Percentiles rank a stretch among this genome's conserved stretches.
Conservation (phyloP, 2,888 invertebrate genomes). For the Dermolepida albohirtum region DNA sequence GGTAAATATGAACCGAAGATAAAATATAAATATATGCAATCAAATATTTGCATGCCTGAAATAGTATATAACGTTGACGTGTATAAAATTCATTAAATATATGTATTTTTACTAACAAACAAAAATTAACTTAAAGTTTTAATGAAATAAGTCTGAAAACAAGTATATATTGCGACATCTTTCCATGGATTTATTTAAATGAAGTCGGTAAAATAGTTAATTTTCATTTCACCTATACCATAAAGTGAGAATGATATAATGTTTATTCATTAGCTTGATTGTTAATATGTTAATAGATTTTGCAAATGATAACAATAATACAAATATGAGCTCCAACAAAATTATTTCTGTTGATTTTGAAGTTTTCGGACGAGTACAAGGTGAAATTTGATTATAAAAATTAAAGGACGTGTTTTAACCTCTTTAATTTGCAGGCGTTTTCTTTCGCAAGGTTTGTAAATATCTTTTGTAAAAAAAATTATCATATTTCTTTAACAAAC, state of each 20-base stretch:
- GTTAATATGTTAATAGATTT: constrained; percentile 23
- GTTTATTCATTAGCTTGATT: constrained; percentile 44
- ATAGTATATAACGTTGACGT: too few relatives aligned
- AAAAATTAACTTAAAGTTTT: too few relatives aligned
- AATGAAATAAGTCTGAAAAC: too few relatives aligned
- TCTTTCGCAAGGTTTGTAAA: constrained; percentile 71
- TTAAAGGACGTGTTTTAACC: constrained; percentile 11
- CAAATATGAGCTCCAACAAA: constrained; percentile 36
- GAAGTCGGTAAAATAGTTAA: too few relatives aligned
- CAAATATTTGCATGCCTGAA: too few relatives aligned
- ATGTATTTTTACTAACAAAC: too few relatives aligned
- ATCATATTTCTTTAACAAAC: neutral
- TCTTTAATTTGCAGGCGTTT: constrained; percentile 65
- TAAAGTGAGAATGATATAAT: constrained; percentile 22
- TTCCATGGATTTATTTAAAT: too few relatives aligned
- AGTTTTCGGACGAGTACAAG: constrained; percentile 73
- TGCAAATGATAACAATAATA: constrained; percentile 19
- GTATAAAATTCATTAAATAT: too few relatives aligned
- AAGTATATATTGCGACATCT: too few relatives aligned
- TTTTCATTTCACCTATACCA: too few relatives aligned
- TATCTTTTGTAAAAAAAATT: constrained; percentile 1
- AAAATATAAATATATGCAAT: too few relatives aligned
- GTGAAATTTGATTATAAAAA: constrained; percentile 62
- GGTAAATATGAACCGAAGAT: neutral
- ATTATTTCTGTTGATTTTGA: constrained; percentile 67